Base-by-base conservation (phyloP, 2,113 vertebrate genomes). In the Leiothrix lutea region DNA sequence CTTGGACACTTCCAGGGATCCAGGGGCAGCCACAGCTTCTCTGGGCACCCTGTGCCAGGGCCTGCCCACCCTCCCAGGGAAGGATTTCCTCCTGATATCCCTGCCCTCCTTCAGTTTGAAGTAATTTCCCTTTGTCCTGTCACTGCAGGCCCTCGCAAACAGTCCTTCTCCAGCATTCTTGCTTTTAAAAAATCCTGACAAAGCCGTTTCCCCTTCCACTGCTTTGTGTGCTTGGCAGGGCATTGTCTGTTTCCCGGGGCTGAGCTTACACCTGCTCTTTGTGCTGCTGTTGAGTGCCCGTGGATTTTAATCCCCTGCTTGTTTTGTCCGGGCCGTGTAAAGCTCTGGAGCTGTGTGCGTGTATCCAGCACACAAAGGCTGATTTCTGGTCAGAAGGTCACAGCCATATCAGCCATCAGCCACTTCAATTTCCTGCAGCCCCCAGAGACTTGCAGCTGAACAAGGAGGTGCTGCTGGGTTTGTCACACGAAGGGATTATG, bases 361-460 rank as follows among this genome's bases (percentile, higher is more conserved):
- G 24, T 22, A 53, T 36, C 61, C 82, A 80, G 75, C 75, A 40
- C 29, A 33, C 33, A 54, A 85, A 97, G 82, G 65, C 80, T 94
- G 80, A 80, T 86, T 65, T 57, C 75, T 19, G 86, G 70, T 70
- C 79, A 89, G 88, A 77, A 96, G 94, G 94, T 95, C 95, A 67
- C 74, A 79, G 79, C 90, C 60, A 5, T 86, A 95, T 97, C 96
- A 93, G 62, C 89, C 93, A 94, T 97, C 97, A 95, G 77, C 25
- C 58, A 22, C 94, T 97, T 96, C 96, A 86, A 88, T 97, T 97
- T 96, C 79, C 95, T 92, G 83, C 92, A 92, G 89, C 96, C 97
- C 96, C 93, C 7, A 8, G 84, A 93, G 96, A 84, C 12, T 48
- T 69, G 66, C 94, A 94, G 95, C 93, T 85, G 89, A 95, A 88